These are phyloP conservation scores for Pangasius sanitwongsei DNA, from an alignment of 2,797 vertebrate genomes.

Conservation along the genomic window DNA sequence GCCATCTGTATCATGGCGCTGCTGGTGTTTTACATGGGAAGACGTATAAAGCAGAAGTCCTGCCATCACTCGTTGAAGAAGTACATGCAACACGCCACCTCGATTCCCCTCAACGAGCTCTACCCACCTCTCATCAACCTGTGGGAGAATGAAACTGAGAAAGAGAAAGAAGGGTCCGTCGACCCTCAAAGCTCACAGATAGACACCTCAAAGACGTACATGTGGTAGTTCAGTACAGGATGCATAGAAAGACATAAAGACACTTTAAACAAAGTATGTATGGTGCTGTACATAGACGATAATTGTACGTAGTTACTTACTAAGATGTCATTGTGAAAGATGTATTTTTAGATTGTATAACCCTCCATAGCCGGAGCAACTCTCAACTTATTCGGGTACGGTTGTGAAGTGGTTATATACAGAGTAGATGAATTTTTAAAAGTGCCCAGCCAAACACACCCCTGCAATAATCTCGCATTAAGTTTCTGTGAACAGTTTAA, in stretches of 20 bases:
- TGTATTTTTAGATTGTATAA: slow-evolving; percentile 61
- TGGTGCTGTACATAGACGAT: slow-evolving; percentile 57
- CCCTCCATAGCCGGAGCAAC: slow-evolving; percentile 39
- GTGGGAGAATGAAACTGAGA: slow-evolving; percentile 77
- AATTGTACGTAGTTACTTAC: slow-evolving; percentile 53
- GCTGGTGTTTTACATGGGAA: slow-evolving; percentile 78
- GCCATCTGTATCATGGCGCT: slow-evolving; percentile 80
- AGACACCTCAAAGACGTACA: slow-evolving; percentile 83
- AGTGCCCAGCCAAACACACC: slow-evolving; percentile 50
- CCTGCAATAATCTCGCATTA: slow-evolving; percentile 50
- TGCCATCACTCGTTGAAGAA: slow-evolving; percentile 81
- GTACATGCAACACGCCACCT: slow-evolving; percentile 80
- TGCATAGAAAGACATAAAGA: slow-evolving; percentile 28
- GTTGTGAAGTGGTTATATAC: slow-evolving; percentile 46
- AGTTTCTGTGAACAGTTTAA: slow-evolving; percentile 43
- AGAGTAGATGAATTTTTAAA: slow-evolving; percentile 45
- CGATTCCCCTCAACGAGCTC: slow-evolving; percentile 81
- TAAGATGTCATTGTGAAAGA: slow-evolving; percentile 62
- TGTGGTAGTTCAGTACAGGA: slow-evolving; percentile 73
- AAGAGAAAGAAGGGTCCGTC: slow-evolving; percentile 69
- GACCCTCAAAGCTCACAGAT: slow-evolving; percentile 73
- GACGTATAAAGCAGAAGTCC: slow-evolving; percentile 76
- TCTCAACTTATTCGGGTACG: slow-evolving; percentile 48
- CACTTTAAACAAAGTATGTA: slow-evolving; percentile 47
- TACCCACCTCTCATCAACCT: slow-evolving; percentile 84